A percentile compares a stretch with the other conserved stretches of the same genome.
phyloP scores from a whole-genome alignment of 2,888 invertebrate genomes.

The Acanthosoma haemorrhoidale region DNA sequence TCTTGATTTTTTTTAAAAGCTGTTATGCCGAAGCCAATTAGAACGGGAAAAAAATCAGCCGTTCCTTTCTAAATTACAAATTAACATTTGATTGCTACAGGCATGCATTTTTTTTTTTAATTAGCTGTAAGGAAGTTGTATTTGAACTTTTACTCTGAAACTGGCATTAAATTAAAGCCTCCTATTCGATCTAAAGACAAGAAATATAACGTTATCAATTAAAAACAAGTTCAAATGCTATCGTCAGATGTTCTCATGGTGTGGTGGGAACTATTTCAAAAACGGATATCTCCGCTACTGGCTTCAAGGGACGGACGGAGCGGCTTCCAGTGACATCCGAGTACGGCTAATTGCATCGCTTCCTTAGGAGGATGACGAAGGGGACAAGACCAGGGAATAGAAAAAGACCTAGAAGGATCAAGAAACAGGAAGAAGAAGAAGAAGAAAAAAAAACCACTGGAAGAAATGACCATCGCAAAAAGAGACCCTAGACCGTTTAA shows the following conservation, averaged over 20 bases:
- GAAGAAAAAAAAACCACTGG: not conserved
- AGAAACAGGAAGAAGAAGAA: not conserved
- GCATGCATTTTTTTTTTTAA: no score
- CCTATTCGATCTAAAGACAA: no score
- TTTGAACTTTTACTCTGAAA: no score
- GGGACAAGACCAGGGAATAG: not conserved
- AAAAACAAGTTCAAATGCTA: no score
- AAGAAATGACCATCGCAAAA: conserved; percentile 15
- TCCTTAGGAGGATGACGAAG: not conserved
- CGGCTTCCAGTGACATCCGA: conserved; percentile 2
- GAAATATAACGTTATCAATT: no score
- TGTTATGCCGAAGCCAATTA: no score
- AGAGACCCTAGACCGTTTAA: conserved; percentile 3
- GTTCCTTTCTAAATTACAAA: no score
- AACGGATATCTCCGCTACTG: not conserved
- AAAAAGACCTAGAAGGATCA: not conserved
- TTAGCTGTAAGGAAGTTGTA: no score
- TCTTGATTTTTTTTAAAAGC: no score
- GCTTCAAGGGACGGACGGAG: not conserved
- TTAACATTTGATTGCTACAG: no score
- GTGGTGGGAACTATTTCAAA: not conserved
- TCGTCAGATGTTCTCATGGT: not conserved
- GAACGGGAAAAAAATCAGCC: no score
- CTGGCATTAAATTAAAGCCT: no score
- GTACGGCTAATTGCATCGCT: conserved; percentile 12